These are phyloP conservation scores for Hemibagrus guttatus DNA, from an alignment of 2,797 vertebrate genomes.

Conservation along the genomic window DNA sequence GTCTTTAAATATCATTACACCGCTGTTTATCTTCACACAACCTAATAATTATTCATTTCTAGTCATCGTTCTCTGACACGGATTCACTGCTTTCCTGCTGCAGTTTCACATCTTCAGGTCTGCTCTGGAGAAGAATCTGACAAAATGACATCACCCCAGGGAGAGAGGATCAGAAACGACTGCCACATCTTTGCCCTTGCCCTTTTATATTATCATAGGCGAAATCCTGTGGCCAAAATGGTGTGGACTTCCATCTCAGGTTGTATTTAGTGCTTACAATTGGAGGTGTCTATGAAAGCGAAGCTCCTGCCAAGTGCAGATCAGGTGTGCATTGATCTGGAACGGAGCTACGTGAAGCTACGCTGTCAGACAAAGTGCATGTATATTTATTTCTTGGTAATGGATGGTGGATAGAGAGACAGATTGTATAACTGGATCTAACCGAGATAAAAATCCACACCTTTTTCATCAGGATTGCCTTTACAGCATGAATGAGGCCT, in stretches of 20 bases:
- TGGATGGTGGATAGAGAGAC: neutral
- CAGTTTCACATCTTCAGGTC: neutral
- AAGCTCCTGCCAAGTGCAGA: constrained; percentile 13
- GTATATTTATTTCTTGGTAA: constrained; percentile 6
- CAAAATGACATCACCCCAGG: constrained; percentile 6
- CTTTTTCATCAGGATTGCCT: neutral
- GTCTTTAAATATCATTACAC: neutral
- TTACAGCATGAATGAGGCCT: neutral
- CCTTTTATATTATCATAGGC: constrained; percentile 20
- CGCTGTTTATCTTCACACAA: neutral
- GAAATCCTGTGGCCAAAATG: neutral
- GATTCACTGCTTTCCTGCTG: too few relatives aligned
- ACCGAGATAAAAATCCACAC: neutral
- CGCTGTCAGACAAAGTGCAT: neutral
- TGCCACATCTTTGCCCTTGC: neutral
- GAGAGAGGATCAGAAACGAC: neutral
- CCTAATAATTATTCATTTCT: neutral
- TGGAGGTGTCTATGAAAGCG: neutral
- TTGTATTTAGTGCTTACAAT: constrained; percentile 15
- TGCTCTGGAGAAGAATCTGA: neutral
- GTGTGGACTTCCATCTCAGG: neutral
- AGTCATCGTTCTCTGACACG: neutral
- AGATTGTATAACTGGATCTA: too few relatives aligned
- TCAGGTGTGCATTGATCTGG: constrained; percentile 24
- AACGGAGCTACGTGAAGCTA: neutral